A percentile compares a stretch with the other conserved stretches of the same genome.
These are phyloP conservation scores for Hyla sarda DNA, from an alignment of 2,113 vertebrate genomes.

Conservation along the genomic window DNA sequence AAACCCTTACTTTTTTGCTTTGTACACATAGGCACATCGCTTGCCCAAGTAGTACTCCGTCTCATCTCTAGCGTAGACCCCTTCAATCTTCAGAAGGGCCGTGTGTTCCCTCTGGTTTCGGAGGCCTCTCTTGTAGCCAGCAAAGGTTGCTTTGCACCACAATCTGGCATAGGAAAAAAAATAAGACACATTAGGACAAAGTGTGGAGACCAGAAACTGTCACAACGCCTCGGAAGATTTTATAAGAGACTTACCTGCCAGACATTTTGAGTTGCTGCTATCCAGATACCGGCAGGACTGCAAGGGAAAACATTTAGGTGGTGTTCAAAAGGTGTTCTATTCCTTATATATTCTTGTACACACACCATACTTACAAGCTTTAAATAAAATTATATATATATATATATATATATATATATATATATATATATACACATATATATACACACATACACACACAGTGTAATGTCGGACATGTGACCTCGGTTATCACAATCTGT, in stretches of 20 bases:
- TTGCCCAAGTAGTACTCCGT: constrained; percentile 97
- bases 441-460: too few relatives aligned
- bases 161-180: constrained; percentile 73
- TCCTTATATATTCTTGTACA: too few relatives aligned
- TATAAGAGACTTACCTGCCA: constrained; percentile 86
- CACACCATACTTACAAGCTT: too few relatives aligned
- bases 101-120: constrained; percentile 97
- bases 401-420: too few relatives aligned
- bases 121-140: constrained; percentile 95
- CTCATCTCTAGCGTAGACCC: constrained; percentile 89
- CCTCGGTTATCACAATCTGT: too few relatives aligned
- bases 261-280: constrained; percentile 78
- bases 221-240: too few relatives aligned
- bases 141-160: constrained; percentile 96
- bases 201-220: not conserved
- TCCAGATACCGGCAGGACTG: constrained; percentile 79
- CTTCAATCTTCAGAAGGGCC: constrained; percentile 94
- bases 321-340: not conserved
- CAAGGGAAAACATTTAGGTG: constrained; percentile 24
- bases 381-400: too few relatives aligned
- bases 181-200: not conserved
- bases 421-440: too few relatives aligned
- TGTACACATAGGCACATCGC: constrained; percentile 96
- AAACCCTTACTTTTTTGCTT: constrained; percentile 94
- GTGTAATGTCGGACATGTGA: too few relatives aligned